Evolutionary conservation across 2,888 invertebrate species (phyloP), one percentile per base, ranked within the genome.

Genomic region (Euzophera pinguis): DNA sequence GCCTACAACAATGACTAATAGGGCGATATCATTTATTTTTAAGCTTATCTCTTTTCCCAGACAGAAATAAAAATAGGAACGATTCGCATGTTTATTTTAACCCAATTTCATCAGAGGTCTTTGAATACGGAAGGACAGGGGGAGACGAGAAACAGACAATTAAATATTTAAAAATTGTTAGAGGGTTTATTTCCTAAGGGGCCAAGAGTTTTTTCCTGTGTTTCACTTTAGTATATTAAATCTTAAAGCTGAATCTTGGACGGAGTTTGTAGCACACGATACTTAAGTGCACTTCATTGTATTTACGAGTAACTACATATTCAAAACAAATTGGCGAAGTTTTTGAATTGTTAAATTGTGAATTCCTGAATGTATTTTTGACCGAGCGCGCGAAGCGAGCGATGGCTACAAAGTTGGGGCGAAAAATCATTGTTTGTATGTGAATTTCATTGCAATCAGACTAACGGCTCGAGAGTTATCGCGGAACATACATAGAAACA

Each of bases 111-210:
- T 49, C 49, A 39, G 41, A 45, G 13, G 12, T 17, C 41, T 32
- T 45, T 45, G 45, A 29, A 1, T 16, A 34, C 32, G 47, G 10
- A 16, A 16, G 1, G 12, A 39, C 5, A 38, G 4, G 13, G 27
- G 39, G 29, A 38, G 29, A 22, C 35, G 38, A 14, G 39, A 6
- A 35, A 10, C 32, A 16, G 47, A 47, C 47, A 49, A 50, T 50
- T 16, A 50, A 50, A 50, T 50, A 39, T 50, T 50, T 39, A 50
- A 50, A 49, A 50, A 50, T 39, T 50, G 39, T 50, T 37, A 22
- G 34, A 22, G 29, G 32, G 9, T 50, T 50, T 41, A 50, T 50
- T 50, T 41, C 49, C 39, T 39, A 16, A 14, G 48, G 49, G 29
- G 29, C 16, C 39, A 16, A 16, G 16, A 13, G 22, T 12, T 38